Percentiles rank a stretch among this genome's conserved stretches.
phyloP scores from a whole-genome alignment of 1,140 invertebrate genomes.

The Steinernema khuongi region DNA sequence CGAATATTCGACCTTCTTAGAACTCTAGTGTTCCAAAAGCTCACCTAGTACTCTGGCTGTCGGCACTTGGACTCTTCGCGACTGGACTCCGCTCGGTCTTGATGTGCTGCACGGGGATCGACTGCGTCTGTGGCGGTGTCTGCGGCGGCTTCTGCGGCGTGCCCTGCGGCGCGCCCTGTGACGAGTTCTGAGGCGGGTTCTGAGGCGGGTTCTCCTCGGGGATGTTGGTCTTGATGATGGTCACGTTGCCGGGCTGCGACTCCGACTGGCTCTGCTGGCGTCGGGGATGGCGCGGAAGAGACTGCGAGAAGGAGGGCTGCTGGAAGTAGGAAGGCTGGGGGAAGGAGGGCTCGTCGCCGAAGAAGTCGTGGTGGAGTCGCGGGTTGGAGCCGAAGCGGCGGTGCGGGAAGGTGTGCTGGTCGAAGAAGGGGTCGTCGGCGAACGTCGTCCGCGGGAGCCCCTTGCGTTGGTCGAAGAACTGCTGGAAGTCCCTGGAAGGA shows the following conservation, averaged over 20 bases:
- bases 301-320: slow-evolving; percentile 2
- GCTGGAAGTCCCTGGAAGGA: background rate
- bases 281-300: slow-evolving; percentile 1
- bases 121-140: background rate
- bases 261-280: background rate
- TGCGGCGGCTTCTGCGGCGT: background rate
- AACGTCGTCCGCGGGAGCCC: background rate
- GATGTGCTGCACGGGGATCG: background rate
- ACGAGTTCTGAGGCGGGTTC: background rate
- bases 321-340: background rate
- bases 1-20: too few relatives aligned
- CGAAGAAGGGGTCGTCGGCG: slow-evolving; percentile 6
- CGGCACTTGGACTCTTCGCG: background rate
- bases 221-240: slow-evolving; percentile 3
- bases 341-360: slow-evolving; percentile 11
- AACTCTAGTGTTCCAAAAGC: too few relatives aligned
- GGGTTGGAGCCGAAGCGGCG: background rate
- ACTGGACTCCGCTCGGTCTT: background rate
- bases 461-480: background rate
- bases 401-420: background rate
- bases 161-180: background rate
- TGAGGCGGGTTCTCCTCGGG: background rate
- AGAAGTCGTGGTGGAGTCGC: background rate
- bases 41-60: slow-evolving; percentile 5
- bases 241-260: slow-evolving; percentile 9